These are phyloP conservation scores for Clitarchus hookeri DNA, from an alignment of 2,888 invertebrate species.

Conservation along the genomic window DNA sequence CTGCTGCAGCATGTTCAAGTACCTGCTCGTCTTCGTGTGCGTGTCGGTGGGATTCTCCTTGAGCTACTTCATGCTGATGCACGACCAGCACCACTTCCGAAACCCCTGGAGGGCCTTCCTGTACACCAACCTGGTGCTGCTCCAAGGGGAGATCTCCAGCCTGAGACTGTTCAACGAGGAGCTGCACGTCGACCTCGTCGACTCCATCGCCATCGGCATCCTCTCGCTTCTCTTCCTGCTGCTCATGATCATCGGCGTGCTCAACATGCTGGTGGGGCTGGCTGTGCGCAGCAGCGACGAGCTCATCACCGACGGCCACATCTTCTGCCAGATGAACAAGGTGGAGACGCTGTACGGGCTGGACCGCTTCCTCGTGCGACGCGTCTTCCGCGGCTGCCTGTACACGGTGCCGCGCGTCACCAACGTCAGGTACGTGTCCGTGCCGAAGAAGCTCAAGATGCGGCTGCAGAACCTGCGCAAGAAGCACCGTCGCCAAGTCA, in stretches of 20 bases:
- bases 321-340: conserved; percentile 21
- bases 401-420: background rate
- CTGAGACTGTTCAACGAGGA: conserved; percentile 4
- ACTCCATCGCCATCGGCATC: conserved; percentile 18
- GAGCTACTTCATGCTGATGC: background rate
- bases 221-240: background rate
- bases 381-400: background rate
- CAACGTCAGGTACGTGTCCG: conserved; percentile 8
- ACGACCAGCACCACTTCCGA: background rate
- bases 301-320: background rate
- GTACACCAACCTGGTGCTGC: background rate
- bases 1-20: conserved; percentile 23
- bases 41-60: background rate
- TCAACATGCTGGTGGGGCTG: conserved; percentile 21
- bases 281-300: conserved; percentile 16
- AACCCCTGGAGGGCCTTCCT: conserved; percentile 20
- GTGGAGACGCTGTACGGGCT: conserved; percentile 21
- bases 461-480: conserved; percentile 17
- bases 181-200: background rate
- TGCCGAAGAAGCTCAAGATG: conserved; percentile 3
- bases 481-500: background rate
- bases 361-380: background rate
- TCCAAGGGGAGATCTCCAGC: conserved; percentile 16
- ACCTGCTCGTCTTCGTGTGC: conserved; percentile 11
- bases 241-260: conserved; percentile 11